A percentile compares a stretch with the other conserved stretches of the same genome.
Conservation (phyloP, 2,888 invertebrate species). For the Tenthredo mesomela region DNA sequence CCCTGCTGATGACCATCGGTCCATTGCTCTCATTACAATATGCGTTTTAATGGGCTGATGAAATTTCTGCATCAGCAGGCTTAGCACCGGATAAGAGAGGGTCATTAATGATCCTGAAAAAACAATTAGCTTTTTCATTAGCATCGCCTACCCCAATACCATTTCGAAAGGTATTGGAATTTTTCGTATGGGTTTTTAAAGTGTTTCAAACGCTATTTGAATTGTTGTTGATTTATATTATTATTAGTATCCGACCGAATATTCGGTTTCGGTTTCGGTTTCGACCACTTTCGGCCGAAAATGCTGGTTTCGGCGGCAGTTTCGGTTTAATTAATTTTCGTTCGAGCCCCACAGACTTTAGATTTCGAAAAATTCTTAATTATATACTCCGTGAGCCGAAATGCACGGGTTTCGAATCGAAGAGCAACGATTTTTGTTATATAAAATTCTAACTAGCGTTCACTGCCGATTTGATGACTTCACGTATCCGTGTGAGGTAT, state of each 20-base stretch:
- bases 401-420: background rate
- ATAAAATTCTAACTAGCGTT: background rate
- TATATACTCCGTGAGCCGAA: background rate
- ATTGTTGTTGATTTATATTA: too few species aligned
- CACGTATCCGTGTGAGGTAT: background rate
- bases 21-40: background rate
- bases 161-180: background rate
- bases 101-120: background rate
- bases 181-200: background rate
- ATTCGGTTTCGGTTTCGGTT: too few species aligned
- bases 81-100: background rate
- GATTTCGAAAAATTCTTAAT: background rate
- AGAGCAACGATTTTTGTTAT: background rate
- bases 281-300: too few species aligned
- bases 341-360: background rate
- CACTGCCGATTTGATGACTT: slow-evolving; percentile 18
- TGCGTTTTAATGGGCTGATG: background rate
- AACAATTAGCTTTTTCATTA: background rate
- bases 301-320: too few species aligned
- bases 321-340: background rate
- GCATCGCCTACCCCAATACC: background rate
- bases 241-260: too few species aligned
- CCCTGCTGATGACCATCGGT: background rate
- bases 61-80: background rate
- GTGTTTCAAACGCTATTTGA: too few species aligned